Percentiles rank a stretch among this genome's conserved stretches.
These are phyloP conservation scores for Sesia bembeciformis DNA, from an alignment of 2,888 invertebrate genomes.

Conservation along the genomic window DNA sequence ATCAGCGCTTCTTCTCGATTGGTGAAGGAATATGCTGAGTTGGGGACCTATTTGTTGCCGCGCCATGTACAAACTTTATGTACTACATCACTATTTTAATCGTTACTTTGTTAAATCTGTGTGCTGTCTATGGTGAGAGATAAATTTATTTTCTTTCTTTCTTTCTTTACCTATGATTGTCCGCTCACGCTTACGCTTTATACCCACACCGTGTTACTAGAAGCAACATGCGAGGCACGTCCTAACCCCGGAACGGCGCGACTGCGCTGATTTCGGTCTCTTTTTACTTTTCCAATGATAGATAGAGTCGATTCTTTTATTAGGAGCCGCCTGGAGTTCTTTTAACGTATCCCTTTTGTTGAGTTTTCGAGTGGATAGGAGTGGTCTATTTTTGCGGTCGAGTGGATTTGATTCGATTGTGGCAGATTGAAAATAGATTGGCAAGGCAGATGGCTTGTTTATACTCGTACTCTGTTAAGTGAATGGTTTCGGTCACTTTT, in stretches of 20 bases:
- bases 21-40: no score
- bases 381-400: slow-evolving; percentile 9
- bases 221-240: slow-evolving; percentile 55
- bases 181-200: neutral
- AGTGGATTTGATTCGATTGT: slow-evolving; percentile 21
- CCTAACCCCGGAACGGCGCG: slow-evolving; percentile 36
- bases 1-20: no score
- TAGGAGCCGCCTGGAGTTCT: slow-evolving; percentile 34
- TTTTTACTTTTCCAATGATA: slow-evolving; percentile 52
- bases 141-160: no score
- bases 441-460: neutral
- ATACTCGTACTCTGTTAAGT: neutral
- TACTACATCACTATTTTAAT: no score
- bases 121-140: no score
- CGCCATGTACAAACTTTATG: no score
- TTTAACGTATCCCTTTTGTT: slow-evolving; percentile 40
- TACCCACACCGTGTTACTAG: slow-evolving; percentile 2
- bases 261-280: slow-evolving; percentile 54
- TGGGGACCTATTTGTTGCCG: no score
- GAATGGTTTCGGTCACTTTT: neutral
- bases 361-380: slow-evolving; percentile 9
- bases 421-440: slow-evolving; percentile 16
- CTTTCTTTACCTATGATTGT: no score
- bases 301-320: slow-evolving; percentile 59
- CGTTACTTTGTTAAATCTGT: no score